phyloP scores from a whole-genome alignment of 2,113 vertebrate genomes.

The Carassius gibelio region DNA sequence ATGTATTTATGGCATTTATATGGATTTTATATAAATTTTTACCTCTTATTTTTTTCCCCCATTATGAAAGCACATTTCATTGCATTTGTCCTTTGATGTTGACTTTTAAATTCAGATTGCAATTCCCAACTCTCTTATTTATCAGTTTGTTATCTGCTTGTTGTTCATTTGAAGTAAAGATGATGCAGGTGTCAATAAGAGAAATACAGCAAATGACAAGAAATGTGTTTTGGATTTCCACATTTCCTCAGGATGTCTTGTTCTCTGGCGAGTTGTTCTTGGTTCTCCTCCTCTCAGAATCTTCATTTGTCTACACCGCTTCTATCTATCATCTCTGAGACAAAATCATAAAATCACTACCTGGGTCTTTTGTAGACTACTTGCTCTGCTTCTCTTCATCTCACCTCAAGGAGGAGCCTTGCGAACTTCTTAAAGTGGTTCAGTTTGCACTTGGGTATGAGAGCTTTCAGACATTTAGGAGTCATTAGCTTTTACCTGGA shows the following conservation, averaged over 20 bases:
- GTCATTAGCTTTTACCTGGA: constrained; percentile 12
- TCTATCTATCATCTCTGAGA: constrained; percentile 18
- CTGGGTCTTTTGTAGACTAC: not conserved
- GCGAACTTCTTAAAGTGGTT: not conserved
- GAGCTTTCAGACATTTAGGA: not conserved
- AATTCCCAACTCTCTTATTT: not conserved
- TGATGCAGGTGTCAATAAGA: not conserved
- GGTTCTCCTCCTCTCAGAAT: constrained; percentile 16
- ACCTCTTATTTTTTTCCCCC: not conserved
- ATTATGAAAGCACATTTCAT: not conserved
- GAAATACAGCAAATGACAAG: not conserved
- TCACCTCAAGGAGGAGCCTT: not conserved
- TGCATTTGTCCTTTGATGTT: not conserved
- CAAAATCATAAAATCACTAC: constrained; percentile 12
- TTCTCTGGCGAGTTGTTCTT: constrained; percentile 1
- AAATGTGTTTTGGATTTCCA: constrained; percentile 24
- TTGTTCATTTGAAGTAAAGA: constrained; percentile 4
- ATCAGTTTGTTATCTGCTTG: not conserved
- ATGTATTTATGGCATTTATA: not conserved
- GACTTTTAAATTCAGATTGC: not conserved
- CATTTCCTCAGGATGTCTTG: constrained; percentile 10
- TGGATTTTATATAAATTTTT: not conserved
- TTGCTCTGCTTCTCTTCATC: constrained; percentile 6
- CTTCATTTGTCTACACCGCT: constrained; percentile 22
- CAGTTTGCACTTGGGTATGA: not conserved